Percentiles rank a stretch among this genome's conserved stretches.
Evolutionary conservation across 2,797 vertebrate species (phyloP).

Genomic region (Lacerta bilineata): DNA sequence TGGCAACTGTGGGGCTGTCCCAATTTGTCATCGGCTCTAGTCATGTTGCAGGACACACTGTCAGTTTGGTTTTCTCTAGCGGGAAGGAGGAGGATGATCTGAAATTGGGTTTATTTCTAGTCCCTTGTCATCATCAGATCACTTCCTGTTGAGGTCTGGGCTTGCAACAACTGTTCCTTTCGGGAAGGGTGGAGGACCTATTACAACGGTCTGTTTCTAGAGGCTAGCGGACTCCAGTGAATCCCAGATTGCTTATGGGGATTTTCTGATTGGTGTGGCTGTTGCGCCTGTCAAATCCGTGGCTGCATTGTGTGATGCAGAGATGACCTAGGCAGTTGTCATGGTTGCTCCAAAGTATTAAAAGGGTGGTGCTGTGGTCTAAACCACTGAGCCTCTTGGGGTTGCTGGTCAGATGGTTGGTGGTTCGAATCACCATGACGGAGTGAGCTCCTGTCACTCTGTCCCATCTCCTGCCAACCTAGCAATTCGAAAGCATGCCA

Average conservation of each 20-base stretch:
- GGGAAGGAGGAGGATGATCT: background rate
- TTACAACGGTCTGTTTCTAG: background rate
- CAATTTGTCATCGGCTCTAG: background rate
- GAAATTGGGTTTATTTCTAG: background rate
- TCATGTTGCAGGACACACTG: background rate
- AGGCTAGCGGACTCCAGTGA: background rate
- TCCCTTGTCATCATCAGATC: background rate
- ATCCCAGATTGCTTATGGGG: background rate
- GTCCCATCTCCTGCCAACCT: too few relatives aligned
- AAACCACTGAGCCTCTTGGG: too few relatives aligned
- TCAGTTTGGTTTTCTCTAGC: background rate
- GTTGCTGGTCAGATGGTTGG: too few relatives aligned
- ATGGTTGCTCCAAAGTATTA: too few relatives aligned
- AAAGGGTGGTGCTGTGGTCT: too few relatives aligned
- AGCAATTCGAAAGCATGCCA: too few relatives aligned
- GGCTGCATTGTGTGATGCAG: background rate
- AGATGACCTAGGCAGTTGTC: background rate
- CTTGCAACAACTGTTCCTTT: background rate
- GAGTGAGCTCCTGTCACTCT: too few relatives aligned
- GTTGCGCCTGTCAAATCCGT: background rate
- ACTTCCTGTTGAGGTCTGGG: background rate
- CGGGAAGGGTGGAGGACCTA: background rate
- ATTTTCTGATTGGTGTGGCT: background rate
- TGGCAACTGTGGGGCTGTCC: background rate
- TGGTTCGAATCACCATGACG: too few relatives aligned